Conservation (phyloP, 2,888 invertebrate species). For the Elmis aenea region DNA sequence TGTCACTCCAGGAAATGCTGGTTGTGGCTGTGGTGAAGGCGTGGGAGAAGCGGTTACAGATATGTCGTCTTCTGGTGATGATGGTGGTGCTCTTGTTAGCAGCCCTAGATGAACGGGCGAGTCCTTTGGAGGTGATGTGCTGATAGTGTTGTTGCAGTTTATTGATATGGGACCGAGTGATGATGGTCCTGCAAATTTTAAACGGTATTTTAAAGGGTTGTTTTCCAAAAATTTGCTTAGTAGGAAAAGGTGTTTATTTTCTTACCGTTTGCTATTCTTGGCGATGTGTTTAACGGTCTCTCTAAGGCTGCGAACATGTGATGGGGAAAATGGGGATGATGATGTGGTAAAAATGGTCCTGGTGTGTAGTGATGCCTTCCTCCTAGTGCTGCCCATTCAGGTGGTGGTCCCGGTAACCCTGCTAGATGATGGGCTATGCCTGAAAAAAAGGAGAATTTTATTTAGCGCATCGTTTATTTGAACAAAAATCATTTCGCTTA, state of each 20-base stretch:
- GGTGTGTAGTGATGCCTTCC: constrained; percentile 50
- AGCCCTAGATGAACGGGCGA: constrained; percentile 50
- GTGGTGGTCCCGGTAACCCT: constrained; percentile 64
- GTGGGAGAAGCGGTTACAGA: constrained; percentile 61
- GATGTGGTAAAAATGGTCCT: constrained; percentile 51
- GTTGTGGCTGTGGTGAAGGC: constrained; percentile 52
- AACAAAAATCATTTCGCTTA: no score
- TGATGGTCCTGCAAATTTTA: constrained; percentile 30
- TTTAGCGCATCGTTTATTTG: no score
- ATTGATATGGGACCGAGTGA: constrained; percentile 46
- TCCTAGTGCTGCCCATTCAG: constrained; percentile 53
- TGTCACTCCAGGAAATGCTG: constrained; percentile 39
- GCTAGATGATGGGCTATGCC: constrained; percentile 73
- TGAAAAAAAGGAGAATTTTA: constrained; percentile 45
- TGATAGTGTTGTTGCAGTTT: constrained; percentile 56
- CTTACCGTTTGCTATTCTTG: constrained; percentile 50
- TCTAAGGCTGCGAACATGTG: constrained; percentile 45
- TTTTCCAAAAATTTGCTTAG: no score
- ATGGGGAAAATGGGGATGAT: constrained; percentile 50
- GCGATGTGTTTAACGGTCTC: constrained; percentile 52
- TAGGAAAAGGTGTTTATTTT: neutral
- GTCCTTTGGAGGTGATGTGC: constrained; percentile 65
- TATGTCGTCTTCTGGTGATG: constrained; percentile 58
- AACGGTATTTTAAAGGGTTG: no score
- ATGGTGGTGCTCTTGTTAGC: constrained; percentile 48